Conservation (phyloP, 35 echinoderm and acorn worm species). For the Heliocidaris tuberculata region DNA sequence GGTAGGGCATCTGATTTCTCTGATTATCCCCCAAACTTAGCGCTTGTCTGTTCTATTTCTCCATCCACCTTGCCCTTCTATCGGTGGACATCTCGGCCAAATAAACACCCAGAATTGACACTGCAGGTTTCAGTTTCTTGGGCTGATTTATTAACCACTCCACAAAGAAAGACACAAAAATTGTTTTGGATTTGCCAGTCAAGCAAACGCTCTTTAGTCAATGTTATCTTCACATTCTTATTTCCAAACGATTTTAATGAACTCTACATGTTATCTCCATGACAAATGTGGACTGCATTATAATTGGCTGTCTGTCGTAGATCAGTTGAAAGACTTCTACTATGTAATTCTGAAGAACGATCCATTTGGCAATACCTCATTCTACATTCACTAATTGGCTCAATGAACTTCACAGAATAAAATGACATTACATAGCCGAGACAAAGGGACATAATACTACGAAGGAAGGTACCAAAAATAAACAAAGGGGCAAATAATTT, state of each 20-base stretch:
- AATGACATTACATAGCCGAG: background rate
- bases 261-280: background rate
- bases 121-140: background rate
- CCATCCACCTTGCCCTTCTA: background rate
- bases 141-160: background rate
- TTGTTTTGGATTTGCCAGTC: background rate
- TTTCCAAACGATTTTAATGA: background rate
- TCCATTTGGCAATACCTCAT: background rate
- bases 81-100: constrained; percentile 7
- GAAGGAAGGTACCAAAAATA: background rate
- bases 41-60: background rate
- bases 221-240: background rate
- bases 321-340: background rate
- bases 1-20: constrained; percentile 37
- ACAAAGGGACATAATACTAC: background rate
- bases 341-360: background rate
- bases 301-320: background rate
- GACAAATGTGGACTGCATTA: constrained; percentile 7
- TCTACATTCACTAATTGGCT: constrained; percentile 2
- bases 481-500: background rate
- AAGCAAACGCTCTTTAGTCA: background rate
- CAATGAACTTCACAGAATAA: background rate
- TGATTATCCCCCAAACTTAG: background rate
- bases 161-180: constrained; percentile 9
- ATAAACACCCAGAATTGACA: background rate